Percentiles rank a stretch among this genome's conserved stretches.
Conservation (phyloP, 2,113 vertebrate genomes). For the Nipponia nippon region DNA sequence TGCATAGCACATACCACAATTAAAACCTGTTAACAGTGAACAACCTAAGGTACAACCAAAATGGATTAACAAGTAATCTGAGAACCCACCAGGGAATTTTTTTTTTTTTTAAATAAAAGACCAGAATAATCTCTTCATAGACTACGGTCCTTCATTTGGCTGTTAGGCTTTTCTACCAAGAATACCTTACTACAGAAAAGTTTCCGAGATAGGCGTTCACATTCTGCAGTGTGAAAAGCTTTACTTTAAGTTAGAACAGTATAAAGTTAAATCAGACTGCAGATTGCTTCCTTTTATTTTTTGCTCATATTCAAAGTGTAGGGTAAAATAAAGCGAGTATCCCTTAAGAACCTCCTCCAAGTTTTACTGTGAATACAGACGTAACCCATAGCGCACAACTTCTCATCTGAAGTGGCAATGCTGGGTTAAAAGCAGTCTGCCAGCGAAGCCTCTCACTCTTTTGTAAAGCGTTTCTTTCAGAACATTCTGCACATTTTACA, state of each 20-base stretch:
- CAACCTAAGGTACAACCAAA: background rate
- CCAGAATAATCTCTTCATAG: background rate
- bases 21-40: background rate
- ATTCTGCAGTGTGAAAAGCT: background rate
- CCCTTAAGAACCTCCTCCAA: constrained; percentile 15
- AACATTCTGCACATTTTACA: constrained; percentile 69
- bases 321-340: background rate
- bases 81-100: background rate
- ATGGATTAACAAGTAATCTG: background rate
- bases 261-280: background rate
- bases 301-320: background rate
- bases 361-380: constrained; percentile 31
- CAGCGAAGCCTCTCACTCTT: constrained; percentile 41
- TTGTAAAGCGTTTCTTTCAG: constrained; percentile 50
- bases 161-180: background rate
- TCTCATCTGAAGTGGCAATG: constrained; percentile 36
- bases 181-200: background rate
- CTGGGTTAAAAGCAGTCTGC: constrained; percentile 57
- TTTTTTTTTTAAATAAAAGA: background rate
- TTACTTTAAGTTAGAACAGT: background rate
- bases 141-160: background rate
- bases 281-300: background rate
- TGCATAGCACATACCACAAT: background rate
- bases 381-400: background rate
- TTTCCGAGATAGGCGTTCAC: background rate